Evolutionary conservation across 2,113 vertebrate species (phyloP).

Genomic region (Odobenus rosmarus): DNA sequence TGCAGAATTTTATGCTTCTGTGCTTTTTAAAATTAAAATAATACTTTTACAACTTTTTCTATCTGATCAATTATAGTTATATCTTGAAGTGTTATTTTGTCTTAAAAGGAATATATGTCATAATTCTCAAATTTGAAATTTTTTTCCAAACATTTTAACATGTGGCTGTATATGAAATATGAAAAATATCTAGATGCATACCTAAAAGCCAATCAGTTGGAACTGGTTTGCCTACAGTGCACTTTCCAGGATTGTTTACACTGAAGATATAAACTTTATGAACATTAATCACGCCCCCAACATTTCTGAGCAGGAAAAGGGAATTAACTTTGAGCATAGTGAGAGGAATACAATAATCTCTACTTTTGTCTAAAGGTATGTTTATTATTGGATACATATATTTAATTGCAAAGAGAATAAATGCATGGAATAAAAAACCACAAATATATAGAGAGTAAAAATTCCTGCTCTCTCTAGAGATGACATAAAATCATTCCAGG

Average conservation of each 20-base stretch:
- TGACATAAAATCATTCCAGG: not conserved
- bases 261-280: not conserved
- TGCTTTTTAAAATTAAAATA: not conserved
- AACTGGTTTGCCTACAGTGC: not conserved
- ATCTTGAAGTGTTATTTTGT: not conserved
- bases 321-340: not conserved
- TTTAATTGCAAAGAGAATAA: not conserved
- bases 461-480: not conserved
- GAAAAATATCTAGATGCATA: not conserved
- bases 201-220: not conserved
- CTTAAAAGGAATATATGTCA: not conserved
- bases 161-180: not conserved
- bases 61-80: constrained; percentile 16
- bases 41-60: not conserved
- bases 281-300: not conserved
- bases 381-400: not conserved
- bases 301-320: not conserved
- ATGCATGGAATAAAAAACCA: not conserved
- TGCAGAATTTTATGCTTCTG: not conserved
- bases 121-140: not conserved
- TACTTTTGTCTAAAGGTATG: not conserved
- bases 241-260: not conserved
- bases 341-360: not conserved
- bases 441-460: not conserved
- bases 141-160: not conserved